Conservation (phyloP, 2,113 vertebrate species). For the Ancistrus triradiatus region DNA sequence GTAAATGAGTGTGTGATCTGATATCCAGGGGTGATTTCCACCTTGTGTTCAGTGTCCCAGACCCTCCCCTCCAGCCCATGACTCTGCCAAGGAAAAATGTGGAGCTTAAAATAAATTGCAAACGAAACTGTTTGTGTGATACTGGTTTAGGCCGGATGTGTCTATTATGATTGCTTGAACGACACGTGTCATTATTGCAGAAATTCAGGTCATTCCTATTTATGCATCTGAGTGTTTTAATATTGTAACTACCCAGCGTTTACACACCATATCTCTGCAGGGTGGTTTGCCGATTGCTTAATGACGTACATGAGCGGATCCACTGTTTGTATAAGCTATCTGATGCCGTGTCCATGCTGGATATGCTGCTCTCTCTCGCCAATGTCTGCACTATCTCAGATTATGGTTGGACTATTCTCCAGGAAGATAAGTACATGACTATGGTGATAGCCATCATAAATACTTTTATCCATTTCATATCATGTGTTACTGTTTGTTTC, state of each 20-base stretch:
- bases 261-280: conserved; percentile 59
- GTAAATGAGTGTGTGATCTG: too few species aligned
- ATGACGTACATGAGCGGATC: conserved; percentile 82
- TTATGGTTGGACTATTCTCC: conserved; percentile 72
- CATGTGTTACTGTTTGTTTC: conserved; percentile 11
- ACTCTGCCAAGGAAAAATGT: too few species aligned
- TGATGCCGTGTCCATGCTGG: conserved; percentile 92
- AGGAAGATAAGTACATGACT: neutral
- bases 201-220: too few species aligned
- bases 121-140: too few species aligned
- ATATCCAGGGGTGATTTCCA: too few species aligned
- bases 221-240: neutral
- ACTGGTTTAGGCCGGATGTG: too few species aligned
- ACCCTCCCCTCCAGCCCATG: too few species aligned
- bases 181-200: too few species aligned
- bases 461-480: neutral
- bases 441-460: neutral
- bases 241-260: neutral
- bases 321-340: conserved; percentile 94
- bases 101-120: too few species aligned
- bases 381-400: conserved; percentile 89
- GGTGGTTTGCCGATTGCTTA: conserved; percentile 85
- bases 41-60: too few species aligned
- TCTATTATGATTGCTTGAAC: too few species aligned
- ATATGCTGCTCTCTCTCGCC: conserved; percentile 92